These are phyloP conservation scores for Drosophila pseudoobscura DNA, from an alignment of 1,140 invertebrate genomes.

Conservation along the genomic window DNA sequence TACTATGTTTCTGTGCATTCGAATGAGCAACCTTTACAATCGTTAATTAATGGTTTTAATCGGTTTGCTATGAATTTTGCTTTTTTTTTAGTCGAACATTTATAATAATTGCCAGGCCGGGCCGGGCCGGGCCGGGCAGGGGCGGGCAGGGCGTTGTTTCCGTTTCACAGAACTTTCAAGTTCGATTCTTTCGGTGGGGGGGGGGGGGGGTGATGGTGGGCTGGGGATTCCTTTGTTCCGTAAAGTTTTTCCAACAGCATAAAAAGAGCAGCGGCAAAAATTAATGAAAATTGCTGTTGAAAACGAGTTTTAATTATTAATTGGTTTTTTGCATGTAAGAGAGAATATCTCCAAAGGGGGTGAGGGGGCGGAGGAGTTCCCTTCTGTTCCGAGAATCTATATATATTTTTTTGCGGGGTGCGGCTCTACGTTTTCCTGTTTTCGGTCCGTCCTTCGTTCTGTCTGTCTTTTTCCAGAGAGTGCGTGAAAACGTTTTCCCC, in stretches of 20 bases:
- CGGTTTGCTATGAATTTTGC: conserved; percentile 13
- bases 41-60: conserved; percentile 48
- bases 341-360: conserved; percentile 3
- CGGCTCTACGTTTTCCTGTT: conserved; percentile 8
- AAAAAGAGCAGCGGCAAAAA: conserved; percentile 10
- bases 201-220: too few relatives aligned
- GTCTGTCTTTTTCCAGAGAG: neutral
- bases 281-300: conserved; percentile 61
- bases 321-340: conserved; percentile 52
- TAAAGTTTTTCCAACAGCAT: conserved; percentile 26
- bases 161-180: conserved; percentile 52
- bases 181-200: conserved; percentile 28
- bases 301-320: conserved; percentile 57
- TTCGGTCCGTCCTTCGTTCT: conserved; percentile 6
- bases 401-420: conserved; percentile 16
- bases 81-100: conserved; percentile 41
- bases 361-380: conserved; percentile 26
- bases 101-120: conserved; percentile 47
- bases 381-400: conserved; percentile 14
- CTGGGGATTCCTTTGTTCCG: conserved; percentile 18
- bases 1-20: neutral
- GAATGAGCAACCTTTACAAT: conserved; percentile 22
- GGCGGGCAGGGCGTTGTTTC: conserved; percentile 33
- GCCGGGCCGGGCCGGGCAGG: neutral
- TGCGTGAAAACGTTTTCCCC: conserved; percentile 23